Conservation (phyloP, 1,140 invertebrate species). For the Cepaea nemoralis region DNA sequence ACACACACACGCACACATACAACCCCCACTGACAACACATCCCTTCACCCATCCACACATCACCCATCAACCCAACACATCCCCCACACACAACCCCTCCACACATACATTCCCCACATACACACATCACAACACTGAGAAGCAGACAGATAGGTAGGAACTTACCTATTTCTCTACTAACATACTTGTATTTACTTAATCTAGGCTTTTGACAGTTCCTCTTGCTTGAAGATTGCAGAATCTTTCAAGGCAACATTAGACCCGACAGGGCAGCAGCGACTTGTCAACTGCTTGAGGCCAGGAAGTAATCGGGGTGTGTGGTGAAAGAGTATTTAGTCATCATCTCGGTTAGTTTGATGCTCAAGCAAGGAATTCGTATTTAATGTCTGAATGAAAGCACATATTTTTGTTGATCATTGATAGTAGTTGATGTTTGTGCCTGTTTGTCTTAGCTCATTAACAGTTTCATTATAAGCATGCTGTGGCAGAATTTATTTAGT, state of each 20-base stretch:
- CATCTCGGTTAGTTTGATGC: neutral
- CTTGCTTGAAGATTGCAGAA: slow-evolving; percentile 57
- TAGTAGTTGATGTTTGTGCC: neutral
- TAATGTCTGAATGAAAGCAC: neutral
- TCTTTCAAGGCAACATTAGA: slow-evolving; percentile 49
- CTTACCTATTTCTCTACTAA: no score
- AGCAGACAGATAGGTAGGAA: no score
- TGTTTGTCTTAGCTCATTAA: neutral
- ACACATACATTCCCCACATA: no score
- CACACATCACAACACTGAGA: no score
- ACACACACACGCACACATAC: no score
- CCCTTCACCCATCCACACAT: no score
- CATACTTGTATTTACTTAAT: neutral
- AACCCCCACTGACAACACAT: no score
- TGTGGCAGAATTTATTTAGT: no score
- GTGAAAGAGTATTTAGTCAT: neutral
- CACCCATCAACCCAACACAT: no score
- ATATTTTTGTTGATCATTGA: neutral
- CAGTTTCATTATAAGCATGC: neutral
- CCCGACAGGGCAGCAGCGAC: slow-evolving; percentile 48
- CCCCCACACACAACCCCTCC: no score
- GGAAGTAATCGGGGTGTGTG: slow-evolving; percentile 34
- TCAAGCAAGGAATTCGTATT: neutral
- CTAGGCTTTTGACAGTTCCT: slow-evolving; percentile 55
- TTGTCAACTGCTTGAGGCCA: slow-evolving; percentile 50